phyloP scores from a whole-genome alignment of 2,113 vertebrate species.

The Datnioides undecimradiatus region DNA sequence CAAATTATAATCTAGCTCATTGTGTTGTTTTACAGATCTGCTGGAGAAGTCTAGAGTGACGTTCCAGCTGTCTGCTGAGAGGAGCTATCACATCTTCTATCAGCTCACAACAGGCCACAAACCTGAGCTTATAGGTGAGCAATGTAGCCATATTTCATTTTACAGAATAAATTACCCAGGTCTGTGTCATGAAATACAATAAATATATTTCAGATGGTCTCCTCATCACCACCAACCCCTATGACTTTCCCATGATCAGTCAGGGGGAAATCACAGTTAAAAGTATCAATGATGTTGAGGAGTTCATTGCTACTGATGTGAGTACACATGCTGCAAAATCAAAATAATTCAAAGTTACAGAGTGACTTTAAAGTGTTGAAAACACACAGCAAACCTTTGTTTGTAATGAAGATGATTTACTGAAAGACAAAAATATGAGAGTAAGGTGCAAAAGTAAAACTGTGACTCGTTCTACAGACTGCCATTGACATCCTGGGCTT shows the following conservation, averaged over 20 bases:
- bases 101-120: slow-evolving; percentile 81
- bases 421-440: background rate
- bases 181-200: background rate
- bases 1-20: slow-evolving; percentile 24
- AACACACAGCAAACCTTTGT: background rate
- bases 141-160: slow-evolving; percentile 26
- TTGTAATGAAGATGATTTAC: background rate
- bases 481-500: slow-evolving; percentile 87
- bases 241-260: slow-evolving; percentile 77
- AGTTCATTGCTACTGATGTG: slow-evolving; percentile 83
- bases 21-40: slow-evolving; percentile 68
- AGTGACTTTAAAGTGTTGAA: background rate
- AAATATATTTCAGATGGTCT: slow-evolving; percentile 76
- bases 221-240: slow-evolving; percentile 76
- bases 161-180: background rate
- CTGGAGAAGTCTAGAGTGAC: slow-evolving; percentile 72
- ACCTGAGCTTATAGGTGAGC: slow-evolving; percentile 73
- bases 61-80: slow-evolving; percentile 81
- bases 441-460: background rate
- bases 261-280: slow-evolving; percentile 88
- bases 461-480: slow-evolving; percentile 58
- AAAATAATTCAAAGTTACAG: background rate
- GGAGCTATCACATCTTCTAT: slow-evolving; percentile 83
- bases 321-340: slow-evolving; percentile 56
- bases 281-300: slow-evolving; percentile 92